A percentile compares a stretch with the other conserved stretches of the same genome.
Evolutionary conservation across 2,113 vertebrate genomes (phyloP).

Genomic region (Stercorarius parasiticus): DNA sequence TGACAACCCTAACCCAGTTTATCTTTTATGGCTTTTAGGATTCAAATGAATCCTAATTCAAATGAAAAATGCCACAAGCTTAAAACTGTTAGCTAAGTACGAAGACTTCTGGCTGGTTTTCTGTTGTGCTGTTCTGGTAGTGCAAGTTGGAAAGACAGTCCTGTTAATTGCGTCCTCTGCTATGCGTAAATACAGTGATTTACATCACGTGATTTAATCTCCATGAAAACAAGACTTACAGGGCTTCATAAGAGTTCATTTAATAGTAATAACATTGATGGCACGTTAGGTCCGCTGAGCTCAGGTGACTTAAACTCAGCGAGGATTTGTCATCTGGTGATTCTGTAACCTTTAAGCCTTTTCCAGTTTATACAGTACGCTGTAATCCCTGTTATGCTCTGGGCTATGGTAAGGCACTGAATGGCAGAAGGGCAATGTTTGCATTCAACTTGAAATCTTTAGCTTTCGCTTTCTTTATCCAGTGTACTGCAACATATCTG

Average conservation of each 20-base stretch:
- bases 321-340: neutral
- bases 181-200: neutral
- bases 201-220: neutral
- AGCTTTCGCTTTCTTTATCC: neutral
- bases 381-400: neutral
- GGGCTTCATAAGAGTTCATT: neutral
- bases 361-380: neutral
- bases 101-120: neutral
- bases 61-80: neutral
- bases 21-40: neutral
- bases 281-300: neutral
- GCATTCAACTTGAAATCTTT: neutral
- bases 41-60: neutral
- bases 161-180: neutral
- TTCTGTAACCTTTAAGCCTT: neutral
- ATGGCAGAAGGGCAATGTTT: neutral
- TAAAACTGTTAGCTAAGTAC: neutral
- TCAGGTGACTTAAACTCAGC: neutral
- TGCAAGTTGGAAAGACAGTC: neutral
- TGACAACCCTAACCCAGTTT: no score
- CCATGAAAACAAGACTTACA: neutral
- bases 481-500: neutral
- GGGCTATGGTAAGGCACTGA: neutral
- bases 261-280: neutral
- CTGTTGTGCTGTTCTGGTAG: neutral